A percentile compares a stretch with the other conserved stretches of the same genome.
Evolutionary conservation across 1,140 invertebrate genomes (phyloP).

Genomic region (Antheraea pernyi): DNA sequence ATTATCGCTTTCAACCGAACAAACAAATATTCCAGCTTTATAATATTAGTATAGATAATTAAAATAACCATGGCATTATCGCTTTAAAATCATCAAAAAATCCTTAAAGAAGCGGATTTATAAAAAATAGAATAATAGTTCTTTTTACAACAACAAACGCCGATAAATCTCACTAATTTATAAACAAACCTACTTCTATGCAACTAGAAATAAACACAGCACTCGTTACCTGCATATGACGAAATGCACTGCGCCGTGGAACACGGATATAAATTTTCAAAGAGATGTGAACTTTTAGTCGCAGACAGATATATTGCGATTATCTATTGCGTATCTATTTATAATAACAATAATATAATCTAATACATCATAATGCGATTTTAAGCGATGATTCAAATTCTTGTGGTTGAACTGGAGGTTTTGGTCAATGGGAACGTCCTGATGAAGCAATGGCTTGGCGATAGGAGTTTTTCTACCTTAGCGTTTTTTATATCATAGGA

Average conservation of each 20-base stretch:
- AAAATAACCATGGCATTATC: too few relatives aligned
- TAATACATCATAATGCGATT: too few relatives aligned
- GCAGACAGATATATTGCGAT: background rate
- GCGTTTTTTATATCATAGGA: too few relatives aligned
- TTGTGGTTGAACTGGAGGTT: too few relatives aligned
- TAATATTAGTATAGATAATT: too few relatives aligned
- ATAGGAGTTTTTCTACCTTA: too few relatives aligned
- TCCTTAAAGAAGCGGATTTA: background rate
- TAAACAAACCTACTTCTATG: slow-evolving; percentile 14
- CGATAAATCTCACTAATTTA: slow-evolving; percentile 3
- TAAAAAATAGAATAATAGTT: background rate
- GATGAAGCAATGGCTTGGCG: too few relatives aligned
- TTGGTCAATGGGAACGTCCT: too few relatives aligned
- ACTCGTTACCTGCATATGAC: slow-evolving; percentile 5
- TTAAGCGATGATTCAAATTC: too few relatives aligned
- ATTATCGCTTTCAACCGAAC: too few relatives aligned
- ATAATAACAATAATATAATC: background rate
- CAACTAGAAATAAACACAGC: slow-evolving; percentile 9
- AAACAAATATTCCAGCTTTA: too few relatives aligned
- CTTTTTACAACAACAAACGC: background rate
- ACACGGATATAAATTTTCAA: slow-evolving; percentile 29
- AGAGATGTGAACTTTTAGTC: slow-evolving; percentile 19
- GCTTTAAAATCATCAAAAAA: background rate
- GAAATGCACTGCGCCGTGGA: slow-evolving; percentile 5
- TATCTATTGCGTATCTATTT: background rate